A percentile compares a stretch with the other conserved stretches of the same genome.
Conservation (phyloP, 2,888 invertebrate species). For the Agonopterix alstromeriana region DNA sequence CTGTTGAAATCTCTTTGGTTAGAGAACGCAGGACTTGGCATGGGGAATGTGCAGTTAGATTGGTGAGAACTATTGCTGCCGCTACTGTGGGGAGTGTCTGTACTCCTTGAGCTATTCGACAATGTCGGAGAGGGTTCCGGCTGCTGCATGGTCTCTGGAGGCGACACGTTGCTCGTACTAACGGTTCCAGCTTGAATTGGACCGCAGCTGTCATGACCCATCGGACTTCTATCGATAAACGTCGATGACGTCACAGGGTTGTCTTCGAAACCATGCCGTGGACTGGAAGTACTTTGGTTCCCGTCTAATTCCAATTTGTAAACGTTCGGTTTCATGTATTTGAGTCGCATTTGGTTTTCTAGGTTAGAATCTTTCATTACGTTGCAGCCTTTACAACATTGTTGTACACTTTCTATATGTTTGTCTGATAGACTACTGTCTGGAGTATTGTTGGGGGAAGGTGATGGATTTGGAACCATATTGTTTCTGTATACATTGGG, state of each 20-base stretch:
- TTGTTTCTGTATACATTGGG: constrained; percentile 46
- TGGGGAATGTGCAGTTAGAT: constrained; percentile 54
- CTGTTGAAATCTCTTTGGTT: constrained; percentile 55
- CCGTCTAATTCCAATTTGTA: constrained; percentile 69
- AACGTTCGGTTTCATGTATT: constrained; percentile 56
- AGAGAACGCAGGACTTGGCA: constrained; percentile 71
- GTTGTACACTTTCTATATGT: constrained; percentile 35
- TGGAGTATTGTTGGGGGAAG: constrained; percentile 62
- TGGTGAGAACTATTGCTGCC: constrained; percentile 49
- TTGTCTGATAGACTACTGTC: constrained; percentile 67
- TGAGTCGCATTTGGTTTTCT: constrained; percentile 53
- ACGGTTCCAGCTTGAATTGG: constrained; percentile 91
- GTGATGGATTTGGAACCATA: constrained; percentile 49
- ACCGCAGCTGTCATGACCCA: constrained; percentile 78
- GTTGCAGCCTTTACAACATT: constrained; percentile 75
- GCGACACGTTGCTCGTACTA: constrained; percentile 88
- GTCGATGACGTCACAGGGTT: constrained; percentile 84
- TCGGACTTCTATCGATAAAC: constrained; percentile 76
- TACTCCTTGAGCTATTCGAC: constrained; percentile 70
- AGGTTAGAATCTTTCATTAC: constrained; percentile 60
- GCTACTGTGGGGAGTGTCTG: constrained; percentile 65
- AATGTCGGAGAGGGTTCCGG: constrained; percentile 79
- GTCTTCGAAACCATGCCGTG: constrained; percentile 70
- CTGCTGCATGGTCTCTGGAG: constrained; percentile 71
- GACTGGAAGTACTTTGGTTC: constrained; percentile 70